Evolutionary conservation across 2,113 vertebrate species (phyloP).

Genomic region (Grammomys surdaster): DNA sequence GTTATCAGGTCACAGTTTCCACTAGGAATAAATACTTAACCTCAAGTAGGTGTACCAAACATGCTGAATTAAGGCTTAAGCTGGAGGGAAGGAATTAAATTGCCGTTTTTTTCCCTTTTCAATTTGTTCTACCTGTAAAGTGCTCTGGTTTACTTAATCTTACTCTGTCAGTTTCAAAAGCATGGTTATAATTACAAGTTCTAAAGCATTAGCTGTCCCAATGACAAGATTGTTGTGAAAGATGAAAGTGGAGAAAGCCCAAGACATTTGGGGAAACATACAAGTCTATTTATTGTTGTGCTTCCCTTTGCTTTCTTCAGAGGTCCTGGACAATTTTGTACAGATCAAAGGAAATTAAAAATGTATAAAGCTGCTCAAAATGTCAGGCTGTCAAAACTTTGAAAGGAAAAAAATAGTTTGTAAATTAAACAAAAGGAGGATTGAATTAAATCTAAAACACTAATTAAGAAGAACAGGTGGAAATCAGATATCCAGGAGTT

Average conservation of each 20-base stretch:
- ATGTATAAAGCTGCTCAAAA: conserved; percentile 76
- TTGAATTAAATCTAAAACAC: not conserved
- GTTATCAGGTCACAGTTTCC: conserved; percentile 76
- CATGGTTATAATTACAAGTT: conserved; percentile 78
- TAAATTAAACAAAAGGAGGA: not conserved
- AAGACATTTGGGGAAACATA: conserved; percentile 78
- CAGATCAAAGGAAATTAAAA: conserved; percentile 85
- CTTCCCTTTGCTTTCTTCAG: conserved; percentile 68
- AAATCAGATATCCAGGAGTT: not conserved
- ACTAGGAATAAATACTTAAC: conserved; percentile 67
- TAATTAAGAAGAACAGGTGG: conserved; percentile 36
- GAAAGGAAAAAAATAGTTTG: conserved; percentile 14
- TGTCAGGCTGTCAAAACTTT: conserved; percentile 58
- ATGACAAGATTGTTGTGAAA: conserved; percentile 67
- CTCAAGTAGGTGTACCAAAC: conserved; percentile 51
- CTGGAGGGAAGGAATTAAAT: conserved; percentile 73
- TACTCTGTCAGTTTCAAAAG: conserved; percentile 78
- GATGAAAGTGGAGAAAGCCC: conserved; percentile 77
- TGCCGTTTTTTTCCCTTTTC: conserved; percentile 20
- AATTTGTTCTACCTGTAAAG: conserved; percentile 77
- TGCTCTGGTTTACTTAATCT: conserved; percentile 84
- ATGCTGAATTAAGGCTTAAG: conserved; percentile 55
- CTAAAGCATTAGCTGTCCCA: conserved; percentile 77
- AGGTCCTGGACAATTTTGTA: conserved; percentile 74
- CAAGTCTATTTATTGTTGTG: conserved; percentile 74